Base-by-base conservation (phyloP, 2,113 vertebrate genomes). In the Ceyx melanurus region DNA sequence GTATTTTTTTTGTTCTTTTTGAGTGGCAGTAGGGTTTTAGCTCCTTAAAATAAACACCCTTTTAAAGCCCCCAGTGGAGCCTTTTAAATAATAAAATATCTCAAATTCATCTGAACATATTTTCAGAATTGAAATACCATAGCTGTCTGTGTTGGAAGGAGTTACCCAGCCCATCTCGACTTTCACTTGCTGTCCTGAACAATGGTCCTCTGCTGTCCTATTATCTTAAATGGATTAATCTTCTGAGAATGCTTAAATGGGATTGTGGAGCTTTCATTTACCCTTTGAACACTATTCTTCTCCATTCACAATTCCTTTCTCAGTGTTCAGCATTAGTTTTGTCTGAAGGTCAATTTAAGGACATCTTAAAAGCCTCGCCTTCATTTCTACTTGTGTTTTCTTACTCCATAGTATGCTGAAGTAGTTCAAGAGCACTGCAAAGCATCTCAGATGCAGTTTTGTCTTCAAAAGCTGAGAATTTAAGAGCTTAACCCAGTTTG, bases 141-240 rank as follows among this genome's bases (percentile, higher is more conserved):
- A 29, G 45, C 42, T 92, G 4, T 80, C 28, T 51, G 6, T 53
- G 25, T 46, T 86, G 51, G 58, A 70, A 53, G 25, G 37, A 66
- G 37, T 82, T 66, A 84, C 22, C 16, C 28, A 89, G 46, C 31
- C 31, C 46, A 51, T 79, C 56, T 65, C 2, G 4, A 86, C 89
- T 93, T 92, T 82, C 71, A 70, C 81, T 93, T 82, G 51, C 77
- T 86, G 12, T 95, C 66, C 77, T 82, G 54, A 93, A 46, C 54
- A 90, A 73, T 57, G 74, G 57, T 53, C 42, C 71, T 89, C 90
- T 93, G 82, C 81, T 89, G 66, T 86, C 58, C 74, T 93, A 86
- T 54, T 94, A 82, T 66, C 74, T 93, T 93, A 89, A 94, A 96
- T 76, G 57, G 83, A 86, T 95, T 92, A 90, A 89, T 89, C 83